These are phyloP conservation scores for Sandelia bainsii DNA, from an alignment of 2,797 vertebrate genomes.

Conservation along the genomic window DNA sequence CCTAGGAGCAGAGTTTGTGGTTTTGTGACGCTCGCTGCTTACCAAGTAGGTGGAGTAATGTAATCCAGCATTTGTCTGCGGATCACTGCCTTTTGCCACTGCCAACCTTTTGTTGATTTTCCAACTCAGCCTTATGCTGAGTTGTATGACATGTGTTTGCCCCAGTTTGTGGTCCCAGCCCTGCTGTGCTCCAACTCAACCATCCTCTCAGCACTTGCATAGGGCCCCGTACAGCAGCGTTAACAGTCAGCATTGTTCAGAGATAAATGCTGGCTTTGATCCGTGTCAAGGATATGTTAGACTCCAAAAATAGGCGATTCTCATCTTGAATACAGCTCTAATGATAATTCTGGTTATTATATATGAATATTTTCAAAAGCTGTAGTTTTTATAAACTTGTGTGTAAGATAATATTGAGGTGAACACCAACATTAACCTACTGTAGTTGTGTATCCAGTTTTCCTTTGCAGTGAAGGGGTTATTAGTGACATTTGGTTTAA, in stretches of 20 bases:
- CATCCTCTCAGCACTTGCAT: conserved; percentile 33
- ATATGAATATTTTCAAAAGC: not conserved
- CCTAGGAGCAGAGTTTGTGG: not conserved
- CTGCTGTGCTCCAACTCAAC: conserved; percentile 55
- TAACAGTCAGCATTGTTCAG: conserved; percentile 57
- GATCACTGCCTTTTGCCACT: conserved; percentile 35
- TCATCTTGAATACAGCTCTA: conserved; percentile 11
- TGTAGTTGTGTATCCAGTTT: not conserved
- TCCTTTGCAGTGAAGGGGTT: not conserved
- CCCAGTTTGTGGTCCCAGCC: conserved; percentile 69
- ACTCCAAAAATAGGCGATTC: conserved; percentile 7
- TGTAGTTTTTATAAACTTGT: not conserved
- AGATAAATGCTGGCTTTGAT: conserved; percentile 57
- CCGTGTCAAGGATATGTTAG: conserved; percentile 17
- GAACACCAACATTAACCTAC: not conserved
- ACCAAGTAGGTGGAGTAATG: conserved; percentile 58
- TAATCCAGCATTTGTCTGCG: conserved; percentile 47
- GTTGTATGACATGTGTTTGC: conserved; percentile 72
- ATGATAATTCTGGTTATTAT: not conserved
- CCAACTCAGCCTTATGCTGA: conserved; percentile 68
- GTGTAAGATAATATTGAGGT: not conserved
- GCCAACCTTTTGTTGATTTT: conserved; percentile 59
- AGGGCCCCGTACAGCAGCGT: conserved; percentile 20
- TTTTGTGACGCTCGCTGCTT: conserved; percentile 32
- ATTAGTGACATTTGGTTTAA: not conserved